Conservation (phyloP, 1,140 invertebrate genomes). For the Rhagoletis pomonella region DNA sequence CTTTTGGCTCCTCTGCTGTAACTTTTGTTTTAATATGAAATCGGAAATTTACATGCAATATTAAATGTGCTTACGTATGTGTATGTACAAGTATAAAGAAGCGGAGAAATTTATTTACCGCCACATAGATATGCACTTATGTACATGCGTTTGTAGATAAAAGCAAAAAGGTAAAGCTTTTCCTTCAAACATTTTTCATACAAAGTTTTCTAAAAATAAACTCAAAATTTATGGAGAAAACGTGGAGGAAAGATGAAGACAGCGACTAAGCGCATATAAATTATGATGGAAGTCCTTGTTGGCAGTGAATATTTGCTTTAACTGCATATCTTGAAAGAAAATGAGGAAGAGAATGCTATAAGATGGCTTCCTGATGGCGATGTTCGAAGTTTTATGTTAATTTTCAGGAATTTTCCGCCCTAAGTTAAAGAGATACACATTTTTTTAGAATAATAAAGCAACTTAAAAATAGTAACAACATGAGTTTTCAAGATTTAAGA, state of each 20-base stretch:
- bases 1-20: neutral
- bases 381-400: neutral
- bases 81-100: no score
- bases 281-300: neutral
- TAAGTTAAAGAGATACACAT: no score
- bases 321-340: slow-evolving; percentile 1
- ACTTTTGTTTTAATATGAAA: neutral
- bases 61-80: neutral
- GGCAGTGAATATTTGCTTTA: neutral
- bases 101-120: no score
- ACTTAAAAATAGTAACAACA: no score
- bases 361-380: neutral
- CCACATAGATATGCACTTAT: no score
- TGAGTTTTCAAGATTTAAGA: no score
- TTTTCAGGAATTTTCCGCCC: neutral
- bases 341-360: neutral
- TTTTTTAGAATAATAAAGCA: no score
- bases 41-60: neutral
- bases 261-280: neutral
- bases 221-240: neutral
- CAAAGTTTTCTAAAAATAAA: neutral
- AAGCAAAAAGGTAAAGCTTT: no score
- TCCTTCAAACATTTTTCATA: slow-evolving; percentile 10
- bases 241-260: neutral
- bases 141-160: no score